Evolutionary conservation across 1,140 invertebrate species (phyloP), one percentile per base, ranked within the genome.

Genomic region (Aphelenchoides fujianensis): DNA sequence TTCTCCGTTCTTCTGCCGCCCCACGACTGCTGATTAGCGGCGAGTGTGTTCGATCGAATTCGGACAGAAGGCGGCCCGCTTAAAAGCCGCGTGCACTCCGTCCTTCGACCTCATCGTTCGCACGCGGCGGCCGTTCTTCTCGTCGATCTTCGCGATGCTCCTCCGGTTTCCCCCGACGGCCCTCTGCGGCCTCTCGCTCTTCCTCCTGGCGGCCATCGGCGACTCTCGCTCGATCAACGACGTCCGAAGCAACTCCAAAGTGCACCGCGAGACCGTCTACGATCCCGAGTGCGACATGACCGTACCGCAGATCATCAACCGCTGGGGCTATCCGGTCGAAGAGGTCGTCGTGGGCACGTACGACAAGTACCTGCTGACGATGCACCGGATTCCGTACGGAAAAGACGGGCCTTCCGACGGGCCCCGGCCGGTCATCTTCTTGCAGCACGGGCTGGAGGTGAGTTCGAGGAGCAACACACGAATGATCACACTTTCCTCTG

Each of bases 391-490:
- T 74, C 90, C 89, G 1, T 27, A 79, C 78, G 85, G 59, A 63
- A 67, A 41, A 30, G 41, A 32, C 54, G 55, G 5, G 31, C 27
- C 28, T 28, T 54, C 19, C 37, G 1, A 5, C 1, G 1, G 5
- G 7, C 27, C 28, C 16, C 55, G 68, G 27, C 70, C 78, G 23
- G 75, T 80, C 1, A 57, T 81, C 16, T 81, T 79, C 57, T 80
- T 92, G 0, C 91, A 92, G 80, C 92, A 92, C 83, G 92, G 91
- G 0, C 89, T 0, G 90, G 91, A 81, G 93, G 89, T 88, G 86
- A 92, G 16, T 84, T 91, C 90, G n/a, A n/a, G n/a, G n/a, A n/a
- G n/a, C n/a, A n/a, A n/a, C n/a, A n/a, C n/a, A n/a, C n/a, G n/a
- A n/a, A n/a, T n/a, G n/a, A n/a, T n/a, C n/a, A n/a, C n/a, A n/a